phyloP scores from a whole-genome alignment of 2,113 vertebrate genomes.

The Chrysochloris asiatica region DNA sequence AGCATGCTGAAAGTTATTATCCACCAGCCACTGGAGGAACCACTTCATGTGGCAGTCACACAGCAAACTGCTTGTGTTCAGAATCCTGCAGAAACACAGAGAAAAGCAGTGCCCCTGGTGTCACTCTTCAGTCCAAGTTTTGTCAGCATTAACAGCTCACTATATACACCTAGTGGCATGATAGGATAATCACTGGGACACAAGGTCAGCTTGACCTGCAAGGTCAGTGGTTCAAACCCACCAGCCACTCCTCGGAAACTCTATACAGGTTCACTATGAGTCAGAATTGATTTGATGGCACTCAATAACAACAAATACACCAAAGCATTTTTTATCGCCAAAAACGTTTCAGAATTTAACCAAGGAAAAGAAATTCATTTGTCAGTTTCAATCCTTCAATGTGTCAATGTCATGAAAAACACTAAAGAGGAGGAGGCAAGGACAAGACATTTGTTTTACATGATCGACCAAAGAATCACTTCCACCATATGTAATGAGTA shows the following conservation, averaged over 20 bases:
- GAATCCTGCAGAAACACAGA: conserved; percentile 79
- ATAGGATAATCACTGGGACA: too few species aligned
- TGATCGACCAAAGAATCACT: background rate
- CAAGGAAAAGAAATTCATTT: background rate
- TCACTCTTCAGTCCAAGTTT: conserved; percentile 39
- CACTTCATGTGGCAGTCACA: conserved; percentile 90
- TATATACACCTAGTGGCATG: background rate
- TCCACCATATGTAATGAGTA: background rate
- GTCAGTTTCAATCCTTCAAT: conserved; percentile 2
- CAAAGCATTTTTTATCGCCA: conserved; percentile 14
- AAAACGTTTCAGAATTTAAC: conserved; percentile 32
- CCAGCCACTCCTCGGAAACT: too few species aligned
- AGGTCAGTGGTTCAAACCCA: too few species aligned
- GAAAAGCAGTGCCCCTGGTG: background rate
- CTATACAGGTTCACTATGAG: too few species aligned
- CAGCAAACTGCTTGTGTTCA: conserved; percentile 88
- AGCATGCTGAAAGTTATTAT: conserved; percentile 79
- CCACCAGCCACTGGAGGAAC: conserved; percentile 86
- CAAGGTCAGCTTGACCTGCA: too few species aligned
- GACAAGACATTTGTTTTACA: background rate
- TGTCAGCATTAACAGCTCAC: conserved; percentile 29
- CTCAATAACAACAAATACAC: too few species aligned
- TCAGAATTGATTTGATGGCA: too few species aligned
- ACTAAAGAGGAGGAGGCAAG: background rate
- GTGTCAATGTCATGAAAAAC: background rate